Conservation (phyloP, 2,888 invertebrate species). For the Nasonovia ribisnigri region DNA sequence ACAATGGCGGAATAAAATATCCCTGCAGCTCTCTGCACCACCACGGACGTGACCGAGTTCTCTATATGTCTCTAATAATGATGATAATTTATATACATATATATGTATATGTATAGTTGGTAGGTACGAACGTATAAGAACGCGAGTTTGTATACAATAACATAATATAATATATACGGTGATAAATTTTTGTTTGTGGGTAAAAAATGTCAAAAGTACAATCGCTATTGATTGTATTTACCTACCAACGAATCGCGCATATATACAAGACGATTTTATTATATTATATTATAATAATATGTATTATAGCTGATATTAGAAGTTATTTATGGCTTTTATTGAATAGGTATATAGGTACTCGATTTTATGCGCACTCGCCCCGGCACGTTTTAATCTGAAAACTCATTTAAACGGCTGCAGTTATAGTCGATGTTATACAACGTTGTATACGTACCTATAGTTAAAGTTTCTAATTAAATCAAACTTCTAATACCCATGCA, state of each 20-base stretch:
- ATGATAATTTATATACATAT: neutral
- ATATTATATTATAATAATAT: neutral
- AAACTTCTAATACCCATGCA: neutral
- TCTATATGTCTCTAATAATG: neutral
- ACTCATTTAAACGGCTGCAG: neutral
- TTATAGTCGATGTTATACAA: neutral
- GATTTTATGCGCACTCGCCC: neutral
- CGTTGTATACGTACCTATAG: neutral
- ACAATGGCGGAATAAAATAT: conserved; percentile 4
- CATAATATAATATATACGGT: neutral
- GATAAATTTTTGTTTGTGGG: conserved; percentile 43
- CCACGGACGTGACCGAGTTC: neutral
- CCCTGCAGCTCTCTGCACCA: neutral
- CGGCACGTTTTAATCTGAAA: neutral
- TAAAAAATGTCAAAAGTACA: conserved; percentile 39
- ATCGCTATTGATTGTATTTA: conserved; percentile 52
- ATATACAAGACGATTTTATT: neutral
- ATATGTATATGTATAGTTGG: neutral
- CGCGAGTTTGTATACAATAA: neutral
- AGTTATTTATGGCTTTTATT: conserved; percentile 37
- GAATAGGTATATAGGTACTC: neutral
- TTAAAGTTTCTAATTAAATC: neutral
- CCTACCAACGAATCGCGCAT: neutral
- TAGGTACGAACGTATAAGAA: too few relatives aligned
- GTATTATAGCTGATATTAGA: neutral